Evolutionary conservation across 2,888 invertebrate genomes (phyloP), one percentile per base, ranked within the genome.

Genomic region (Pherbina coryleti): DNA sequence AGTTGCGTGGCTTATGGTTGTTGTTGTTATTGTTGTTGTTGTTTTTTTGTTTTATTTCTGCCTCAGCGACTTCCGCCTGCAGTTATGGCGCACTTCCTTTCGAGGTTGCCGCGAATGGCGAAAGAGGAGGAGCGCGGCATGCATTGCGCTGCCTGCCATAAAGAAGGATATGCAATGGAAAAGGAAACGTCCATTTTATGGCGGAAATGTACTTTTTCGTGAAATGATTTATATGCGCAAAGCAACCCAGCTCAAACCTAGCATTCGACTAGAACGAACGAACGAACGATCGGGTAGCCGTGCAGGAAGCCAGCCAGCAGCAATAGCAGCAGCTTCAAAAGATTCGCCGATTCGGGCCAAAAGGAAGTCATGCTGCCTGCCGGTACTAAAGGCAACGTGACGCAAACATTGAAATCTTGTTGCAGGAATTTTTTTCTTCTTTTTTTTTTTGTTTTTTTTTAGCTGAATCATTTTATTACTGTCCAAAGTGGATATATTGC

Each of bases 171-270:
- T 31, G 66, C n/a, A 53, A 66, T 75, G 75, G 34, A 71, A 80
- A 70, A 53, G 86, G 86, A 86, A 85, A 84, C 86, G 85, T 86
- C 85, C 86, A 85, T 86, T 86, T 85, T 85, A 85, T 85, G 84
- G 86, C 84, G 86, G 86, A 86, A 86, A 86, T 86, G 86, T 86
- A 84, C 85, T 84, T 86, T 85, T 86, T 83, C 85, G 85, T 85
- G 83, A 82, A 79, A 86, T 86, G 86, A 86, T 86, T 86, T 86
- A 86, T 86, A 86, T 81, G 74, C 73, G 67, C 62, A 51, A 57
- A 37, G 49, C 8, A 49, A 11, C 57, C 57, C 11, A 11, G 57
- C 22, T 22, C n/a, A 22, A 22, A 19, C 22, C 44, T 22, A 60
- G 57, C 28, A 14, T 22, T 25, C 22, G 55, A 60, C 22, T 22